These are phyloP conservation scores for Eupithecia subumbrata DNA, from an alignment of 2,888 invertebrate genomes.

Conservation along the genomic window DNA sequence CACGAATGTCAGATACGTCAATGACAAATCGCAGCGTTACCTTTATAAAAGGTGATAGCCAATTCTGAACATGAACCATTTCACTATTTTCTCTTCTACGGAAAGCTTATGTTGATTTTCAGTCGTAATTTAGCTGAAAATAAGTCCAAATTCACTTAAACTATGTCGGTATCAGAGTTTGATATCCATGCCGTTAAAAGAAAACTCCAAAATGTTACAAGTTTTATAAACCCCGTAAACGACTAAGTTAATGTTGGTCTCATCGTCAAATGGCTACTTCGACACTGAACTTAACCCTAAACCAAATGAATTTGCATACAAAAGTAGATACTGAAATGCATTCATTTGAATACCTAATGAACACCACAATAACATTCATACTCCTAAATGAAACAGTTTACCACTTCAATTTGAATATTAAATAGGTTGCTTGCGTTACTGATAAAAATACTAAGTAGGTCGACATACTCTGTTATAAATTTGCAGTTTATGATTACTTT, in stretches of 20 bases:
- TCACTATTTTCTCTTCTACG: slow-evolving; percentile 4
- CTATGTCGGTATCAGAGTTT: background rate
- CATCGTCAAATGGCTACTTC: slow-evolving; percentile 60
- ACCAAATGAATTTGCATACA: slow-evolving; percentile 77
- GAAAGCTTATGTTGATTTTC: background rate
- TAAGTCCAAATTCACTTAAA: background rate
- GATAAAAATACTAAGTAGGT: slow-evolving; percentile 16
- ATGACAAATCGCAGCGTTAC: no score
- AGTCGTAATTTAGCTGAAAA: slow-evolving; percentile 4
- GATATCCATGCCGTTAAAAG: background rate
- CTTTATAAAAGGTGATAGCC: no score
- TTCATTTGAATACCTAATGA: slow-evolving; percentile 76
- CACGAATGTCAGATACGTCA: no score
- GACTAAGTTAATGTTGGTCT: slow-evolving; percentile 3
- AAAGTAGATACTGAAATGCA: slow-evolving; percentile 74
- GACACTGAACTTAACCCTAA: slow-evolving; percentile 82
- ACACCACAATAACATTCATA: slow-evolving; percentile 56
- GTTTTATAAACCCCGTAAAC: slow-evolving; percentile 1
- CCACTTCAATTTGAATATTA: slow-evolving; percentile 57
- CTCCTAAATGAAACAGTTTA: slow-evolving; percentile 56
- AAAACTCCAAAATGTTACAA: background rate
- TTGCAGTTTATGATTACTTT: background rate
- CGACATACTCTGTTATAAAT: slow-evolving; percentile 9
- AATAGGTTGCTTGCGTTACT: slow-evolving; percentile 43
- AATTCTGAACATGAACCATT: no score